A percentile compares a stretch with the other conserved stretches of the same genome.
phyloP scores from a whole-genome alignment of 2,888 invertebrate species.

The Caenorhabditis wallacei region DNA sequence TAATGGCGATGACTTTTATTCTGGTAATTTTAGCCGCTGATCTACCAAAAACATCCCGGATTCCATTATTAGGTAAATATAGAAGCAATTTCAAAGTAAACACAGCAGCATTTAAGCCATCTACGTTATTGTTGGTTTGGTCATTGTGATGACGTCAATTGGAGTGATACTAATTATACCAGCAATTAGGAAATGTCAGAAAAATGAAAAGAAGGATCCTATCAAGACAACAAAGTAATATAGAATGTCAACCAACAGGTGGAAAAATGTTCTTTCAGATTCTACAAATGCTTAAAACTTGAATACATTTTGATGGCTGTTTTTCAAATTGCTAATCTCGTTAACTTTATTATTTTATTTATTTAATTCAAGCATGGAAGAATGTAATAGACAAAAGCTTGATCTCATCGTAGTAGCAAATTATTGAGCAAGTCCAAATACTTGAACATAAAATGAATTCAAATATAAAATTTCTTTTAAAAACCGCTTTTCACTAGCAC shows the following conservation, averaged over 20 bases:
- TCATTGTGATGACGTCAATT: constrained; percentile 44
- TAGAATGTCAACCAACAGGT: too few relatives aligned
- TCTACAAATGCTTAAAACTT: neutral
- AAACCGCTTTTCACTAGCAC: too few relatives aligned
- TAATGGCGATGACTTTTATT: constrained; percentile 67
- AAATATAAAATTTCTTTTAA: too few relatives aligned
- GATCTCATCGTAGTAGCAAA: too few relatives aligned
- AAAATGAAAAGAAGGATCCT: neutral
- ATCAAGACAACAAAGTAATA: too few relatives aligned
- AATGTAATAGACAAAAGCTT: too few relatives aligned
- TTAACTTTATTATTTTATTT: constrained; percentile 50
- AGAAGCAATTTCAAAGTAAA: neutral
- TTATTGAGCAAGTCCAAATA: too few relatives aligned
- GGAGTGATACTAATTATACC: constrained; percentile 13
- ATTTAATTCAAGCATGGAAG: neutral
- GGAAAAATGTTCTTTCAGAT: too few relatives aligned
- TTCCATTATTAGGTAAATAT: constrained; percentile 13
- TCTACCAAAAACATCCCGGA: constrained; percentile 59
- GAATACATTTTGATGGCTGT: constrained; percentile 45
- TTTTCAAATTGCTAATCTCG: constrained; percentile 43
- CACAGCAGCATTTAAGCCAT: too few relatives aligned
- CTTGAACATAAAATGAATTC: too few relatives aligned
- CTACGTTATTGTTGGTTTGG: constrained; percentile 43
- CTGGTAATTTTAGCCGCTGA: constrained; percentile 59
- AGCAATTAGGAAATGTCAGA: neutral